A percentile compares a stretch with the other conserved stretches of the same genome.
Conservation (phyloP, 2,113 vertebrate species). For the Zosterops borbonicus region DNA sequence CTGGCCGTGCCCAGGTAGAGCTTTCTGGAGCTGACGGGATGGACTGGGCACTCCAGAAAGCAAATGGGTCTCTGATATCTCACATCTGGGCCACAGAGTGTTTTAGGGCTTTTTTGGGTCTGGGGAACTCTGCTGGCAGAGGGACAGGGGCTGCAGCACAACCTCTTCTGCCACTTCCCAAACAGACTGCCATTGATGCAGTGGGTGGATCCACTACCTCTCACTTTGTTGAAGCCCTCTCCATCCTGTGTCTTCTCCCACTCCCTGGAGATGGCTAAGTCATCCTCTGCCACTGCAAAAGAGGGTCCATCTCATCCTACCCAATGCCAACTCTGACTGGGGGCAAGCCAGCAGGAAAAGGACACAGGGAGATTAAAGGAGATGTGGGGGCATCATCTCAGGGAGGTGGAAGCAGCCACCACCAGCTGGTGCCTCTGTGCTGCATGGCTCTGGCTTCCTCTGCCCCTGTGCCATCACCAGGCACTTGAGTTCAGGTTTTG, state of each 20-base stretch:
- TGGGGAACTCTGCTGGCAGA: not conserved
- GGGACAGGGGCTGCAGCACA: not conserved
- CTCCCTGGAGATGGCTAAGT: not conserved
- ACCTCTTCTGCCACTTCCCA: not conserved
- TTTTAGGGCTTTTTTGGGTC: not conserved
- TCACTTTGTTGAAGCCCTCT: not conserved
- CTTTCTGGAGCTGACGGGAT: not conserved
- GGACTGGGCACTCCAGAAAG: not conserved
- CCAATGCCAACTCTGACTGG: not conserved
- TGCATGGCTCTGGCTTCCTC: not conserved
- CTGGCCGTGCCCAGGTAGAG: not conserved
- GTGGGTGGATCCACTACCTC: not conserved
- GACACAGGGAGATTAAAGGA: not conserved
- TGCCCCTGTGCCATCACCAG: not conserved
- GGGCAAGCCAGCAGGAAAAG: not conserved
- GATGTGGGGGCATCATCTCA: not conserved
- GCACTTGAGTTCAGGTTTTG: not conserved
- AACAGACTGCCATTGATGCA: fast-evolving
- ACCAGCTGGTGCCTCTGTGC: not conserved
- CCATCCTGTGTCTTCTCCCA: fast-evolving
- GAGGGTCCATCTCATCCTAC: not conserved
- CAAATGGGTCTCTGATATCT: not conserved
- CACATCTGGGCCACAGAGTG: no score
- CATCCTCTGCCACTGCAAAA: not conserved
- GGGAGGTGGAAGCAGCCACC: not conserved